These are phyloP conservation scores for Chamaedrilus cognettii DNA, from an alignment of 2,888 invertebrate species.

Conservation along the genomic window DNA sequence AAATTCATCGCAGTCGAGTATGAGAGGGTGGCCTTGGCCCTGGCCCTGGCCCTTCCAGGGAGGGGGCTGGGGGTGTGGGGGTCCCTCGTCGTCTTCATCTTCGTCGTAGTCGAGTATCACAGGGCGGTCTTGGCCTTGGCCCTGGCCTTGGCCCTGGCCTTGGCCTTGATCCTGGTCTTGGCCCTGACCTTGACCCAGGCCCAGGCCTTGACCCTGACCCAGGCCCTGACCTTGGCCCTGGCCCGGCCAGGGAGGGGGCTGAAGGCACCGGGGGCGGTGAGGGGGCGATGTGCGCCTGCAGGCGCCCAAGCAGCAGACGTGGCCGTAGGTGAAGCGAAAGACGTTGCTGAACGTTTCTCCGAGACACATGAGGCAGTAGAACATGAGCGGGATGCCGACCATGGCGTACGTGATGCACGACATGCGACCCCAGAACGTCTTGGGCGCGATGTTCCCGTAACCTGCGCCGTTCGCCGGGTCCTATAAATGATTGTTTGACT, in stretches of 20 bases:
- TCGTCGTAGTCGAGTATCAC: slow-evolving; percentile 6
- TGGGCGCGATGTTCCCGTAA: slow-evolving; percentile 58
- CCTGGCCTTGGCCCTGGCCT: too few relatives aligned
- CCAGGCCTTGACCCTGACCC: too few relatives aligned
- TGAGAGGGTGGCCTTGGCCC: background rate
- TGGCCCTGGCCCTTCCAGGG: too few relatives aligned
- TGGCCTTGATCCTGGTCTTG: too few relatives aligned
- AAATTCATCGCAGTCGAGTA: background rate
- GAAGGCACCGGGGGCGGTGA: background rate
- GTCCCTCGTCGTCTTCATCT: slow-evolving; percentile 13
- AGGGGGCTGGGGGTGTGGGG: too few relatives aligned
- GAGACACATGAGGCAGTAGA: slow-evolving; percentile 63
- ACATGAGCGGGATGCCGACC: slow-evolving; percentile 63
- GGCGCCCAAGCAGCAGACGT: slow-evolving; percentile 11
- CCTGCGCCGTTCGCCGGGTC: too few relatives aligned
- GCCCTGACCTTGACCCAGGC: too few relatives aligned
- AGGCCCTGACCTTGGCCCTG: too few relatives aligned
- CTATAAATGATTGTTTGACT: too few relatives aligned
- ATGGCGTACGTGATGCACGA: slow-evolving; percentile 59
- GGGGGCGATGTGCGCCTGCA: slow-evolving; percentile 30
- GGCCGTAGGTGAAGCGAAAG: slow-evolving; percentile 23
- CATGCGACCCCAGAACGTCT: slow-evolving; percentile 58
- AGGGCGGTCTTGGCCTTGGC: too few relatives aligned
- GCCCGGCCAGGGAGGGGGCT: slow-evolving; percentile 5
- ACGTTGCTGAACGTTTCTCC: slow-evolving; percentile 62